Base-by-base conservation (phyloP, 2,888 invertebrate genomes). In the Cybosia mesomella region DNA sequence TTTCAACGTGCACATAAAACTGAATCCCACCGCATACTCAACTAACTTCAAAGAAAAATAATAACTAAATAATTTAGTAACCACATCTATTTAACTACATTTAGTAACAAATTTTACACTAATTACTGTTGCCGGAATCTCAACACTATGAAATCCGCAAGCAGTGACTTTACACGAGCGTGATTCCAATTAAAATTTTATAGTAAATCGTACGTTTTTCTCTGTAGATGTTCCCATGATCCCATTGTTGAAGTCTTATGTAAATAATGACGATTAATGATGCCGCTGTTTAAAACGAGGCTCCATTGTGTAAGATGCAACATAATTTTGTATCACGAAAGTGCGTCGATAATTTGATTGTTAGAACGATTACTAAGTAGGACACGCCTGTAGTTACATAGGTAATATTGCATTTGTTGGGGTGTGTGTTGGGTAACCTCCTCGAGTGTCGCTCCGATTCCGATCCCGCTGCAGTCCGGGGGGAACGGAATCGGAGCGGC, bases 221-320 rank as follows among this genome's bases (percentile, higher is more conserved):
- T 71, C 68, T 67, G 71, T 68, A 68, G 64, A 53, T 32, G 76
- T 88, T 88, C 86, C 78, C 87, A 87, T 83, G 83, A 55, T 75
- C 75, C 76, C 73, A 87, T 85, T 86, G 86, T 86, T 80, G 76
- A 54, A 74, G 72, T 66, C 80, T 88, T 87, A 87, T 87, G 84
- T 87, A 87, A 85, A 88, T 87, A 88, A 80, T 78, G 74, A 84
- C 83, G 76, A 85, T 85, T 85, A 85, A 85, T 83, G 84, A 83
- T 70, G 76, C 64, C 66, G 75, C 64, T 61, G 68, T 58, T 49
- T 71, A 71, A 71, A 74, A 76, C 62, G 74, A 70, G 75, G 72
- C 32, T 66, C 64, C 71, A 79, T 86, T 87, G 83, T 80, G 85
- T 77, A 85, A 85, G 62, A 49, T 65, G 73, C 69, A 73, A 74